Base-by-base conservation (phyloP, 2,888 invertebrate species). In the Pharmacophagus antenor region DNA sequence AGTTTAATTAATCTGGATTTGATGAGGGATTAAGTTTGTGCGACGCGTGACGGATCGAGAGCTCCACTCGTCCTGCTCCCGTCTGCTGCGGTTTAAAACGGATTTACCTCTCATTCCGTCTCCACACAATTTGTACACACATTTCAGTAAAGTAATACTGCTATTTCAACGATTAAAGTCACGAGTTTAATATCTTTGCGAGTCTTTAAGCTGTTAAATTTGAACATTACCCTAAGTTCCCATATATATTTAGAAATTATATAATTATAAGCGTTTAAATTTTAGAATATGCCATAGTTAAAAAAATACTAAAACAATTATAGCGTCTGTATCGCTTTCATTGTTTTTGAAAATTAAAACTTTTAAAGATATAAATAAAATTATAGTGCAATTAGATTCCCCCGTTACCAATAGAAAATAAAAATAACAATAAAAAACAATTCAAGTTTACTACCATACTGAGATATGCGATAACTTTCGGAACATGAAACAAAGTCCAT, bases 1-100 rank as follows among this genome's bases (percentile, higher is more conserved):
- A 65, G 71, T 71, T 70, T 70, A 71, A 89, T 89, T 89, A 88
- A 87, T 89, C 87, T 86, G 87, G 86, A 85, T 88, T 86, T 89
- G 88, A 88, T 87, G 86, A 84, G 84, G 84, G 87, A 85, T 87
- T 88, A 87, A 81, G 88, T 82, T 82, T 67, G 79, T 74, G 82
- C 82, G 82, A 79, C 84, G 84, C 84, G 86, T 88, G 86, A 88
- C 85, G 86, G 86, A 87, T 88, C 80, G 86, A 76, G 83, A 80
- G 83, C 80, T 82, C 80, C 71, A 70, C 75, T 73, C 77, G 74
- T 70, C 72, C 73, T 63, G 63, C 62, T 61, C 70, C 73, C 79
- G 77, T 82, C 82, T 82, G 73, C 77, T 81, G 82, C 72, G 85
- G 86, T 84, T 85, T 85, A 80, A 85, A 86, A 79, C 77, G 84